These are phyloP conservation scores for Leptopterna dolabrata DNA, from an alignment of 2,888 invertebrate genomes.

Conservation along the genomic window DNA sequence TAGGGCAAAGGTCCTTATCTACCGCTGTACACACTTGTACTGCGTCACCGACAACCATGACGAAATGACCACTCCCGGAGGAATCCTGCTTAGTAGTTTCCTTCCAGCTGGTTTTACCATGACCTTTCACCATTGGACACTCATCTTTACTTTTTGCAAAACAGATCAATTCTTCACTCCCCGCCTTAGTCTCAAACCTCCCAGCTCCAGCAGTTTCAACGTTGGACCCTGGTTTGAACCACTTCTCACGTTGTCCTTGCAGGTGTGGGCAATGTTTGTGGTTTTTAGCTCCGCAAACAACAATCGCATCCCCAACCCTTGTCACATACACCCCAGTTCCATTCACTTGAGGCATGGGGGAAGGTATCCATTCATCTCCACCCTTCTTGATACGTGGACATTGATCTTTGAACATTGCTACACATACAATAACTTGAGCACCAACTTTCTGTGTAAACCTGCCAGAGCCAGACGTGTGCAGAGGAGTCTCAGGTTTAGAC, in stretches of 20 bases:
- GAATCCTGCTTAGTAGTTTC: not conserved
- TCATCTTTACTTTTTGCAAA: not conserved
- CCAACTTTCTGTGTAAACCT: not conserved
- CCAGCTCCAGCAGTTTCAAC: not conserved
- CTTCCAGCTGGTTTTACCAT: not conserved
- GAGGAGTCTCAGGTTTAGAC: not conserved
- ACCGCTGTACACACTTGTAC: not conserved
- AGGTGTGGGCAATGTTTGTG: not conserved
- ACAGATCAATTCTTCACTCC: not conserved
- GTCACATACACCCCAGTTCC: not conserved
- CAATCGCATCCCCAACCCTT: not conserved
- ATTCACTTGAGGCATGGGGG: not conserved
- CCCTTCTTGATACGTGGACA: not conserved
- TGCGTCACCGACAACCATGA: not conserved
- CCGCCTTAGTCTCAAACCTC: not conserved
- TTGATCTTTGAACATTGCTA: not conserved
- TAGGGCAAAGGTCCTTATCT: not conserved
- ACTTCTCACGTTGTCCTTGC: not conserved
- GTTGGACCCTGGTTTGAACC: not conserved
- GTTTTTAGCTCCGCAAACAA: not conserved
- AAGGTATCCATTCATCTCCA: not conserved
- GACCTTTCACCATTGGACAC: not conserved
- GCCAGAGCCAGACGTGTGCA: not conserved
- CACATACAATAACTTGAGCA: not conserved
- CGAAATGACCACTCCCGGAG: not conserved